Conservation (phyloP, 1,140 invertebrate species). For the Eubasilissa regina region DNA sequence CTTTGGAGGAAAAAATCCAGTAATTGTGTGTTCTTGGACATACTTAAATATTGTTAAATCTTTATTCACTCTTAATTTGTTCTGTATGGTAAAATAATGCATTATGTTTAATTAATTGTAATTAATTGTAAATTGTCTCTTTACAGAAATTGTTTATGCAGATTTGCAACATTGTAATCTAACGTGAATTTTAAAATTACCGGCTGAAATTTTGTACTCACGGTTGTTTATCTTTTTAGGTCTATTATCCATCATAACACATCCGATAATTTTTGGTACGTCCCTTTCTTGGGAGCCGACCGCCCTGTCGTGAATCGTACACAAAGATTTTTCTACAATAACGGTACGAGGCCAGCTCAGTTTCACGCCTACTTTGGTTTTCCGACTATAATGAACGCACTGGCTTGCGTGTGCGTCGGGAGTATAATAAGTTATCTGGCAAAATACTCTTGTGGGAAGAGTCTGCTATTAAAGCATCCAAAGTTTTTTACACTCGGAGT, state of each 20-base stretch:
- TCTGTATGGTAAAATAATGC: no score
- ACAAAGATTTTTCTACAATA: slow-evolving; percentile 61
- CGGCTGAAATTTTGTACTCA: no score
- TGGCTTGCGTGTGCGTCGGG: slow-evolving; percentile 73
- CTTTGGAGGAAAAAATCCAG: no score
- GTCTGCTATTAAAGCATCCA: slow-evolving; percentile 77
- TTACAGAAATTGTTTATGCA: no score
- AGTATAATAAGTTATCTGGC: slow-evolving; percentile 78
- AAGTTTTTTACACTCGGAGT: slow-evolving; percentile 81
- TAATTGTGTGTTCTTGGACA: no score
- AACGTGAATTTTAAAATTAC: no score
- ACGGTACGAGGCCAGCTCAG: slow-evolving; percentile 58
- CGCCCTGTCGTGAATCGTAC: slow-evolving; percentile 47
- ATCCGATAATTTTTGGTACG: slow-evolving; percentile 41
- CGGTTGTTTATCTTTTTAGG: slow-evolving; percentile 21
- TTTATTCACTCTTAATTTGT: no score
- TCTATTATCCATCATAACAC: slow-evolving; percentile 44
- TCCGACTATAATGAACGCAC: slow-evolving; percentile 57
- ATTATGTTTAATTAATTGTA: no score
- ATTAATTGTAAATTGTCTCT: no score
- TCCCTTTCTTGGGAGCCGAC: slow-evolving; percentile 50
- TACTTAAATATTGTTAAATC: no score
- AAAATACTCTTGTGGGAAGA: slow-evolving; percentile 72
- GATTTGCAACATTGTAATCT: no score
- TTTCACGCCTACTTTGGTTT: slow-evolving; percentile 45